Base-by-base conservation (phyloP, 1,140 invertebrate genomes). In the Drosophila melanica region DNA sequence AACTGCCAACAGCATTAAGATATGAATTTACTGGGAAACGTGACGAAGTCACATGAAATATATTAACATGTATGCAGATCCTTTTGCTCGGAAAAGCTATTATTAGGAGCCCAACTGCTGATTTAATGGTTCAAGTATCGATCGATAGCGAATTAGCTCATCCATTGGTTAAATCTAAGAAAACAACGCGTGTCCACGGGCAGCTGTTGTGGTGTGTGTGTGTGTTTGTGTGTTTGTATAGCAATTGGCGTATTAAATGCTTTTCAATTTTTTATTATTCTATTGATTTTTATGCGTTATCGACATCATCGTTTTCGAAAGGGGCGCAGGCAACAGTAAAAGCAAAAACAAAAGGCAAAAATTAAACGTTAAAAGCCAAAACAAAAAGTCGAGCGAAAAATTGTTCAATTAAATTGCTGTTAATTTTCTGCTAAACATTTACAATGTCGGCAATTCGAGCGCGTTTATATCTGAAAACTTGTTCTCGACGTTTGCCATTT, bases 391-490 rank as follows among this genome's bases (percentile, higher is more conserved):
- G 50, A 65, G 33, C 54, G 37, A 39, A 59, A 64, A 69, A 73
- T 77, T 76, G 53, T 77, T 74, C 74, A 75, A 86, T 85, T 87
- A 81, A 86, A 85, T 68, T 81, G 82, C 66, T 86, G 75, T 85
- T 85, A 85, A 85, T 87, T 85, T 86, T 67, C 69, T 78, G 81
- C 81, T 85, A 85, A 80, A 85, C 77, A 81, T 86, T 85, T 85
- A 77, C 81, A 81, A 84, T 81, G 77, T 81, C 65, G 58, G 37
- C 54, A 66, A 72, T 54, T 72, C 41, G 47, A 66, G 45, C 11
- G 54, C 37, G 51, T 35, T 35, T 70, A 12, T 58, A 44, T 50
- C 33, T 67, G 35, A 66, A 87, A 87, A 78, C 82, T 81, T 78
- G 78, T 81, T 85, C 70, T 75, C 63, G 50, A 18, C 65, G 48